Evolutionary conservation across 2,113 vertebrate species (phyloP), one percentile per base, ranked within the genome.

Genomic region (Lasiurus cinereus): DNA sequence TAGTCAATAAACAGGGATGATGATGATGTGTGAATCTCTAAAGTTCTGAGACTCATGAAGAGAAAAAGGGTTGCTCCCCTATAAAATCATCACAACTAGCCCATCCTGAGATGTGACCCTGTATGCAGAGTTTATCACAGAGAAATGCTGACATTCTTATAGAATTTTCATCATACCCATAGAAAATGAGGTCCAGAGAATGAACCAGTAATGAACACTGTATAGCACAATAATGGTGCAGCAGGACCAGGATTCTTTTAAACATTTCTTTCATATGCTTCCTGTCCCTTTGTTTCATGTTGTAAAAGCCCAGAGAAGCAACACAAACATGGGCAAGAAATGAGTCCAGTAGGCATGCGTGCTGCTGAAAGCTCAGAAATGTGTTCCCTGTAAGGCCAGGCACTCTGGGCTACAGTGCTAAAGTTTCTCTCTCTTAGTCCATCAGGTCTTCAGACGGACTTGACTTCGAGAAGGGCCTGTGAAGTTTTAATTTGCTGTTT

Each of bases 401-500:
- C 24, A 7, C 77, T 48, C n/a, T 39, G 39, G 78, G 48, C 18
- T 43, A 8, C 5, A 6, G n/a, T 6, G 6, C 83, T 83, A 33
- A 95, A 39, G 39, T 11, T 83, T 24, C 15, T 21, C 43, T 62
- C 50, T 70, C 56, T 83, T 31, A 70, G 66, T 39, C 46, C 16
- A 33, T 67, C 56, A 74, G 12, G 8, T 64, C 22, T 86, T 92
- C 62, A 83, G 43, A 52, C 66, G 18, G 14, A 56, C 31, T 69
- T 83, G 69, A 74, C 46, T 93, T 95, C 72, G 19, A 72, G 73
- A 14, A 79, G 85, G 14, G 27, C 13, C 66, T 50, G 11, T 83
- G 22, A 91, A 91, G 54, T 66, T 90, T 86, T 24, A 66, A 48
- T 86, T 21, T 70, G 39, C 29, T 6, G n/a, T 73, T 85, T 91